These are phyloP conservation scores for Apis cerana DNA, from an alignment of 1,140 invertebrate species.

Conservation along the genomic window DNA sequence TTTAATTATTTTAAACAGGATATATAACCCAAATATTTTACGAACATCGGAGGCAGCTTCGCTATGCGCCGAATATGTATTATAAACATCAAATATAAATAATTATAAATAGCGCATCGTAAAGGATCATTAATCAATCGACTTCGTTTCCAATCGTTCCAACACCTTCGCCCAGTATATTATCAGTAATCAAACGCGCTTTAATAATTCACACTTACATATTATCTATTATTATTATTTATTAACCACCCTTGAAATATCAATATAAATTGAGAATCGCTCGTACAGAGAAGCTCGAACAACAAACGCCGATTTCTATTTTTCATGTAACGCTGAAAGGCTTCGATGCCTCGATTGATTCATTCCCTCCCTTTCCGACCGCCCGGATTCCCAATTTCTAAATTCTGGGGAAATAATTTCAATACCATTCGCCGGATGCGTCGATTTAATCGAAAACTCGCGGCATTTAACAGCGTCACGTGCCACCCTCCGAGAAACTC, in stretches of 20 bases:
- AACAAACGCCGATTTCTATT: neutral
- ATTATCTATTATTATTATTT: neutral
- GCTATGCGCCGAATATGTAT: neutral
- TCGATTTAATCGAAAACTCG: conserved; percentile 52
- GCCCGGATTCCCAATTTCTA: conserved; percentile 20
- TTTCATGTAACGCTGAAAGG: neutral
- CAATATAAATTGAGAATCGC: neutral
- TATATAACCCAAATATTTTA: too few relatives aligned
- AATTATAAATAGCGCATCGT: neutral
- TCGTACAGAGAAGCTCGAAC: neutral
- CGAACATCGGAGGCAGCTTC: neutral
- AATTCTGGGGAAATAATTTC: conserved; percentile 49
- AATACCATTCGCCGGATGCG: conserved; percentile 50
- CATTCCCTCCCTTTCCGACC: neutral
- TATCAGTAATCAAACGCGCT: neutral
- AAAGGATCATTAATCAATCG: neutral
- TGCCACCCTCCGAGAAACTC: conserved; percentile 46
- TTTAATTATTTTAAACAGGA: neutral
- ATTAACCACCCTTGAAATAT: neutral
- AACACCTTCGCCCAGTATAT: neutral
- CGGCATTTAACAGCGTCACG: conserved; percentile 54
- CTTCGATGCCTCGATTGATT: neutral
- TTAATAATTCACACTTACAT: conserved; percentile 1
- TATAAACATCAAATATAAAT: neutral
- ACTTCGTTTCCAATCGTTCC: neutral